Conservation (phyloP, 2,888 invertebrate genomes). For the Megamerina dolium region DNA sequence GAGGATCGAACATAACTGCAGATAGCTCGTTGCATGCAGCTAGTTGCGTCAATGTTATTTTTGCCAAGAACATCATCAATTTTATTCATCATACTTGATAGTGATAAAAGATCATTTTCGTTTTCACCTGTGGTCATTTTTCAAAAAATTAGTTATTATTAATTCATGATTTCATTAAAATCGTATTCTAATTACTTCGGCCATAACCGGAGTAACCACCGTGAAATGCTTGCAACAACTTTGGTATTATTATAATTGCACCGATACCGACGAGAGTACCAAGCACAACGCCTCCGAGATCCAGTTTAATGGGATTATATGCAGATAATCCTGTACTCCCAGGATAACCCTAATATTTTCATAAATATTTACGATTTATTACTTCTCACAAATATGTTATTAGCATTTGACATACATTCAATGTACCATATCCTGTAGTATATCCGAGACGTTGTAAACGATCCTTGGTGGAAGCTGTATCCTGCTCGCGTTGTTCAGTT, state of each 20-base stretch:
- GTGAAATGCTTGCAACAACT: conserved; percentile 66
- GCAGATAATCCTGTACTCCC: conserved; percentile 53
- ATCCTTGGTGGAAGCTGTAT: conserved; percentile 40
- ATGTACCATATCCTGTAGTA: conserved; percentile 45
- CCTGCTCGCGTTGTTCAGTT: conserved; percentile 32
- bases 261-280: conserved; percentile 78
- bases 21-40: conserved; percentile 64
- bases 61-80: conserved; percentile 62
- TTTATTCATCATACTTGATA: conserved; percentile 60
- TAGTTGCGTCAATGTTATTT: conserved; percentile 66
- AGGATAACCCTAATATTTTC: conserved; percentile 42
- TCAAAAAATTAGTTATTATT: background rate
- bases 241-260: conserved; percentile 72
- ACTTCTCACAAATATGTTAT: background rate
- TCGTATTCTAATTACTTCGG: conserved; percentile 51
- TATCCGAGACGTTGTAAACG: conserved; percentile 46
- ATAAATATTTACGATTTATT: background rate
- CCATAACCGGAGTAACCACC: conserved; percentile 59
- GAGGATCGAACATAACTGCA: conserved; percentile 70
- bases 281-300: conserved; percentile 72
- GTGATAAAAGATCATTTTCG: conserved; percentile 55
- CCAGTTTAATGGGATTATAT: conserved; percentile 71
- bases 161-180: background rate
- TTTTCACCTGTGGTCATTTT: conserved; percentile 56
- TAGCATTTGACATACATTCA: conserved; percentile 31